Evolutionary conservation across 2,797 vertebrate genomes (phyloP), one percentile per base, ranked within the genome.

Genomic region (Siniperca obscura): DNA sequence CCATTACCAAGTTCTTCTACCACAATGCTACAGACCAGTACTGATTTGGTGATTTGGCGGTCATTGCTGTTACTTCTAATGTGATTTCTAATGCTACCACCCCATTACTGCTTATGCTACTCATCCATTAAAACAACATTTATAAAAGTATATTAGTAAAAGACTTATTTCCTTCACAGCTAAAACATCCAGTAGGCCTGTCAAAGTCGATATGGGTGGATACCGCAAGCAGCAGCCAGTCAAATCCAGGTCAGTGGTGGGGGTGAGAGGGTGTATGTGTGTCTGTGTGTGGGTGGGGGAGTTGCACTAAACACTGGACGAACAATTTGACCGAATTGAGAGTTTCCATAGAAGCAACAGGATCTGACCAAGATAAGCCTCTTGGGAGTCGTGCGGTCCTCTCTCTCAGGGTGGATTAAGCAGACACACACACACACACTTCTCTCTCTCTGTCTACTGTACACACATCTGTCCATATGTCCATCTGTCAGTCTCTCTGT

Each of bases 281-380:
- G 82, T 30, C 82, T 42, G 61, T 25, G 72, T 13, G 60, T 22
- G 48, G 13, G 66, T 11, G 67, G 21, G 42, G n/a, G 57, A 30
- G 1, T 27, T 64, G 60, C 69, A 73, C 78, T 75, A 81, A 74
- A 85, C 70, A 70, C 76, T 76, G 88, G 79, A 90, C 65, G 1
- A 84, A 90, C 70, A 57, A 91, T 90, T 80, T 85, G 86, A 91
- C 91, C 59, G 76, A 92, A 87, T 87, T 78, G 84, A 88, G 88
- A 93, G 84, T 94, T 93, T 91, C 86, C 83, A 93, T 87, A 83
- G 79, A 86, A 87, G 88, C 89, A 91, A 89, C 85, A 83, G 92
- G 81, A 94, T 93, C 87, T 80, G 85, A 92, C 89, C 86, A 89
- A 90, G 90, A 91, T 94, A 95, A 94, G 92, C 93, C 93, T 93